Conservation (phyloP, 2,888 invertebrate species). For the Rhyacophila evoluta region DNA sequence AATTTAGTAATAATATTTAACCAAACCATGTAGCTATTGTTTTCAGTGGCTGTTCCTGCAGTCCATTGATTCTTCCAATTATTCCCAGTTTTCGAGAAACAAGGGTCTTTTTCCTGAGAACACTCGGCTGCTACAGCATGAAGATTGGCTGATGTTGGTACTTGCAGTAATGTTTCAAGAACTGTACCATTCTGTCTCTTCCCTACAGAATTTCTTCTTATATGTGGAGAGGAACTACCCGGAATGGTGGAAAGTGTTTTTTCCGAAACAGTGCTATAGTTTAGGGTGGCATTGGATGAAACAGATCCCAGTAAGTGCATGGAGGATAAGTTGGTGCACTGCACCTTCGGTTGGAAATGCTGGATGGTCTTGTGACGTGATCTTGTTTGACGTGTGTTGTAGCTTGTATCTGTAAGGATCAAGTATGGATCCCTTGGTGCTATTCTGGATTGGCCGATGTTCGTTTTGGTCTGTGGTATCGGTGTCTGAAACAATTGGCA, state of each 20-base stretch:
- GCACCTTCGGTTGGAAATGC: slow-evolving; percentile 14
- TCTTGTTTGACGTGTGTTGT: slow-evolving; percentile 20
- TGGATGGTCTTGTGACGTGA: slow-evolving; percentile 27
- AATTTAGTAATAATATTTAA: too few species aligned
- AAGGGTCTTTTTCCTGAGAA: background rate
- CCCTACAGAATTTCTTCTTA: background rate
- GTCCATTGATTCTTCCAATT: background rate
- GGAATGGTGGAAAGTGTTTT: background rate
- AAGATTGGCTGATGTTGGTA: slow-evolving; percentile 39
- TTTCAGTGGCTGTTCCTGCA: background rate
- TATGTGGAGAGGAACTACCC: background rate
- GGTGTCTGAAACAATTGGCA: background rate
- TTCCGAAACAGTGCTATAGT: background rate
- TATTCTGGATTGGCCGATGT: slow-evolving; percentile 17
- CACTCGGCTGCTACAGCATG: slow-evolving; percentile 40
- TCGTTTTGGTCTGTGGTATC: background rate
- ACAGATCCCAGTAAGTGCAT: background rate
- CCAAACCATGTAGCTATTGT: background rate
- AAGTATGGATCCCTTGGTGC: slow-evolving; percentile 32
- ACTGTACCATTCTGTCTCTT: background rate
- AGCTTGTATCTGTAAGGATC: background rate
- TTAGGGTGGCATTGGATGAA: background rate
- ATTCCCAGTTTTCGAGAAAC: background rate
- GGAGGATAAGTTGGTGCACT: slow-evolving; percentile 7
- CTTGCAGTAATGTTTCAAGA: slow-evolving; percentile 38